These are phyloP conservation scores for Chouioia cunea DNA, from an alignment of 2,888 invertebrate species.

Conservation along the genomic window DNA sequence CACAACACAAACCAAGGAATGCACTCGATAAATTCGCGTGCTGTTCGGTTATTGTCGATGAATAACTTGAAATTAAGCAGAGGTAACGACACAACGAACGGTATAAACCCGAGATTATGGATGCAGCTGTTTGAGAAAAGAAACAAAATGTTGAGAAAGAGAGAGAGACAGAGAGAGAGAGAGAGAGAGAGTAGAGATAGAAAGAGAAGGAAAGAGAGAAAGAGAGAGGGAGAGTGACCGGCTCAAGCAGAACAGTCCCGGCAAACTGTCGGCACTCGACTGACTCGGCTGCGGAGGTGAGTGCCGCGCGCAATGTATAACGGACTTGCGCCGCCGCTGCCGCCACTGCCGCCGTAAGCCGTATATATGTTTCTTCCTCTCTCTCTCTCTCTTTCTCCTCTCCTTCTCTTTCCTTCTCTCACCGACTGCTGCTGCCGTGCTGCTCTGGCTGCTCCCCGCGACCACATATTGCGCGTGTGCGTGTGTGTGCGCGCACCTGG, in stretches of 20 bases:
- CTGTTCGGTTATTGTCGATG: too few relatives aligned
- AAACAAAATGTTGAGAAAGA: conserved; percentile 1
- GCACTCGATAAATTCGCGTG: too few relatives aligned
- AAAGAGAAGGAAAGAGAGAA: neutral
- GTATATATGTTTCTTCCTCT: conserved; percentile 1
- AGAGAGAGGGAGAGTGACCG: neutral
- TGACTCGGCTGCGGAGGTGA: conserved; percentile 28
- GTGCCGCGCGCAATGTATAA: conserved; percentile 24
- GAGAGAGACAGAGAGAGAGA: neutral
- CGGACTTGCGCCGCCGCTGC: conserved; percentile 22
- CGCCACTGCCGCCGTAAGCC: neutral
- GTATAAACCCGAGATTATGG: too few relatives aligned
- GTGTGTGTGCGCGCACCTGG: conserved; percentile 3
- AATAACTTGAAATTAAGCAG: too few relatives aligned
- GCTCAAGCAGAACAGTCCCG: conserved; percentile 41
- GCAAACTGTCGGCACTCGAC: conserved; percentile 48
- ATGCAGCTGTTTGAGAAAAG: neutral
- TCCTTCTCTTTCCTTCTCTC: conserved; percentile 17
- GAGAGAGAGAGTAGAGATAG: too few relatives aligned
- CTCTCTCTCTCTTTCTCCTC: conserved; percentile 19
- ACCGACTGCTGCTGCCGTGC: neutral
- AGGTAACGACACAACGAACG: too few relatives aligned
- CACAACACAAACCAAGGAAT: too few relatives aligned
- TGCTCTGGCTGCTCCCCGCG: conserved; percentile 14
- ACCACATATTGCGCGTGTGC: conserved; percentile 10